phyloP scores from a whole-genome alignment of 1,140 invertebrate species.

The Eulimnadia texana region DNA sequence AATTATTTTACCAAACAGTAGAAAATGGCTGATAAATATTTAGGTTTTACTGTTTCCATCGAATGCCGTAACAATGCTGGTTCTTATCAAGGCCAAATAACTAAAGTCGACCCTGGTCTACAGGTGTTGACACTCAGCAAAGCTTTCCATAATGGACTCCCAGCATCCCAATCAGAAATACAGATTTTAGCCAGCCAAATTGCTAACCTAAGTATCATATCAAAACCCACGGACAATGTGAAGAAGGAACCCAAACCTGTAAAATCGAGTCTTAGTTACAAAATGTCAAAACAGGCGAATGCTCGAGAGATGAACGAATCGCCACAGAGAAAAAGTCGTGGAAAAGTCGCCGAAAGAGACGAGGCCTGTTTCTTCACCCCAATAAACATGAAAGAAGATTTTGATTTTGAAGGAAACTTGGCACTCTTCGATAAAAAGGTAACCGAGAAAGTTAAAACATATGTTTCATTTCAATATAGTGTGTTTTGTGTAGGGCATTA shows the following conservation, averaged over 20 bases:
- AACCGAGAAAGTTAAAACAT: background rate
- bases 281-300: slow-evolving; percentile 3
- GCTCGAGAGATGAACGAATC: background rate
- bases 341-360: slow-evolving; percentile 32
- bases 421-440: slow-evolving; percentile 72
- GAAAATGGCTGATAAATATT: slow-evolving; percentile 45
- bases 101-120: slow-evolving; percentile 44
- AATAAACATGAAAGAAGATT: slow-evolving; percentile 49
- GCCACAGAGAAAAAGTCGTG: slow-evolving; percentile 26
- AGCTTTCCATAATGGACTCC: slow-evolving; percentile 65
- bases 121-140: slow-evolving; percentile 54
- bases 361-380: slow-evolving; percentile 45
- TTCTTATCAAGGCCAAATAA: slow-evolving; percentile 63
- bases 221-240: slow-evolving; percentile 31
- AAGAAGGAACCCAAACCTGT: slow-evolving; percentile 17
- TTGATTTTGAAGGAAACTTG: slow-evolving; percentile 88
- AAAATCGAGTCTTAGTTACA: slow-evolving; percentile 1
- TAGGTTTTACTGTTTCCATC: slow-evolving; percentile 61
- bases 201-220: slow-evolving; percentile 41
- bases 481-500: background rate
- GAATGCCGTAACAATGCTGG: slow-evolving; percentile 50
- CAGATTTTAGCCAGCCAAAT: slow-evolving; percentile 44
- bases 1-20: too few relatives aligned
- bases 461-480: background rate
- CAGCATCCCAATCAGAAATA: slow-evolving; percentile 38